Percentiles rank a stretch among this genome's conserved stretches.
These are phyloP conservation scores for Watsonalla cultraria DNA, from an alignment of 2,888 invertebrate genomes.

Conservation along the genomic window DNA sequence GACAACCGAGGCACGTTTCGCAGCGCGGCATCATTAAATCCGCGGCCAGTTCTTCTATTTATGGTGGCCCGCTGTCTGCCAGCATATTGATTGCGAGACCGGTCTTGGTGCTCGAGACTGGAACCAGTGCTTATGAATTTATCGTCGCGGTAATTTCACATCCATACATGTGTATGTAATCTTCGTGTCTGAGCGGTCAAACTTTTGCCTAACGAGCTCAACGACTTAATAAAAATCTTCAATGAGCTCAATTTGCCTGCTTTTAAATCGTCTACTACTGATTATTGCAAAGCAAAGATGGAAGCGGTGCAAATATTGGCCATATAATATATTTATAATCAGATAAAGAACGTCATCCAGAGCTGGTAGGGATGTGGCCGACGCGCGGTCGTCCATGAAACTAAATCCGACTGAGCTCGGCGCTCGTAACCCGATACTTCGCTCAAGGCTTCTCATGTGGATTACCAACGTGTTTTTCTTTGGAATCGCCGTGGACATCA, in stretches of 20 bases:
- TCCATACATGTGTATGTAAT: constrained; percentile 26
- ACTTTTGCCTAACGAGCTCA: constrained; percentile 46
- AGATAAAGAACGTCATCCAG: constrained; percentile 24
- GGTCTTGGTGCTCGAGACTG: constrained; percentile 33
- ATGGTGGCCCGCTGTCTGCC: constrained; percentile 60
- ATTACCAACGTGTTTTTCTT: constrained; percentile 57
- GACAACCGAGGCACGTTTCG: constrained; percentile 51
- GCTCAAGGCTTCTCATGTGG: constrained; percentile 71
- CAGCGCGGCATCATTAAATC: constrained; percentile 56
- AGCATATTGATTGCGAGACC: constrained; percentile 64
- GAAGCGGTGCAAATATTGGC: constrained; percentile 1
- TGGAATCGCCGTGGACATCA: constrained; percentile 44
- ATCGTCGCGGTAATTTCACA: constrained; percentile 49
- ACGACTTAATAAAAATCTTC: constrained; percentile 44
- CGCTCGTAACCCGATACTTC: constrained; percentile 49
- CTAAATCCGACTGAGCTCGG: constrained; percentile 41
- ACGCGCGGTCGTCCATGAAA: constrained; percentile 59
- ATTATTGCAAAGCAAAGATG: not conserved
- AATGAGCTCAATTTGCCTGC: constrained; percentile 32
- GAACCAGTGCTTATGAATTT: constrained; percentile 35
- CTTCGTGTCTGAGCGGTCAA: constrained; percentile 31
- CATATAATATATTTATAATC: constrained; percentile 14
- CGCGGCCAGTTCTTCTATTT: constrained; percentile 60
- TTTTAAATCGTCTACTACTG: not conserved
- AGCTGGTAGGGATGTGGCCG: constrained; percentile 43